Evolutionary conservation across 2,888 invertebrate species (phyloP).

Genomic region (Leptinotarsa peninsularis): DNA sequence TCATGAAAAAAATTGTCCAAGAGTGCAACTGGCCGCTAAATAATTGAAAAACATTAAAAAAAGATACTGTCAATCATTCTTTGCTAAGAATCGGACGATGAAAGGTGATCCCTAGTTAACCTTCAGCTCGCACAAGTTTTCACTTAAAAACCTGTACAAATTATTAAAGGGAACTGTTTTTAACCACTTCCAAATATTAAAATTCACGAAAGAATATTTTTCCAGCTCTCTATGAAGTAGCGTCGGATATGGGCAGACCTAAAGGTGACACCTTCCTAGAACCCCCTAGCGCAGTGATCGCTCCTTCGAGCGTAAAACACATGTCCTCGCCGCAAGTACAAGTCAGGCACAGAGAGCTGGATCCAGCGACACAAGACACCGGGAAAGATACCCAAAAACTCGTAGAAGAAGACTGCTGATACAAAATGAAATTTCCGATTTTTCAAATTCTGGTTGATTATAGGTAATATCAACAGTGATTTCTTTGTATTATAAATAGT

Average conservation of each 20-base stretch:
- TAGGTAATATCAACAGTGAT: constrained; percentile 47
- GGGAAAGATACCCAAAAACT: constrained; percentile 92
- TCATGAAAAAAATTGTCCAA: no score
- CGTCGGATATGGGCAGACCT: constrained; percentile 78
- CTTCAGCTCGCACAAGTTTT: no score
- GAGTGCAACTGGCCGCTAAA: no score
- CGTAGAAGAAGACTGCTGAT: constrained; percentile 87
- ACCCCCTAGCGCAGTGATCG: constrained; percentile 80
- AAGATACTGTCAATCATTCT: no score
- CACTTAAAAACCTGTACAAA: no score
- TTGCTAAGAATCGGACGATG: no score
- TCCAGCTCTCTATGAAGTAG: constrained; percentile 83
- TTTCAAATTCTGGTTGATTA: constrained; percentile 55
- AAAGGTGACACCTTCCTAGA: constrained; percentile 70
- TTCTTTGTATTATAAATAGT: constrained; percentile 41
- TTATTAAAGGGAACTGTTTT: no score
- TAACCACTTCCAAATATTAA: neutral
- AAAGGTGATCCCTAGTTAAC: no score
- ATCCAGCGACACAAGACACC: constrained; percentile 85
- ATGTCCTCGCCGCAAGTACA: constrained; percentile 80
- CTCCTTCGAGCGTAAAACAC: constrained; percentile 86
- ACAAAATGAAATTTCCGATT: constrained; percentile 56
- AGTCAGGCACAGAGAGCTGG: constrained; percentile 81
- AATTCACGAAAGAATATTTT: constrained; percentile 41
- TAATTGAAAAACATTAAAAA: no score